phyloP scores from a whole-genome alignment of 30 jellyfish, hydroid and myxozoan genomes.

The Hydractinia echinata region DNA sequence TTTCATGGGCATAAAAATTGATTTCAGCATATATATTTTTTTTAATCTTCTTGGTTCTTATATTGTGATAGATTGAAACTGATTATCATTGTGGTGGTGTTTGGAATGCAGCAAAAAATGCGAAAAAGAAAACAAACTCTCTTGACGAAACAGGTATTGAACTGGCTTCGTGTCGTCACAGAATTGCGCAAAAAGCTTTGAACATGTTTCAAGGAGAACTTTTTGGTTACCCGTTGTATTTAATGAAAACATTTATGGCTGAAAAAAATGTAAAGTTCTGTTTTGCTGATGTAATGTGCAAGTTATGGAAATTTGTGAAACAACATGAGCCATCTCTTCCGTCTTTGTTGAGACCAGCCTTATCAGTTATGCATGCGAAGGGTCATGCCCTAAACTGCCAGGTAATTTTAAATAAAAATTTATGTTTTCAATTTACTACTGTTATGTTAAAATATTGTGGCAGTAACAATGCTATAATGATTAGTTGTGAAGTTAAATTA shows the following conservation, averaged over 20 bases:
- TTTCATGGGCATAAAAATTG: background rate
- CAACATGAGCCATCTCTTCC: conserved; percentile 5
- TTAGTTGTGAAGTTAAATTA: no score
- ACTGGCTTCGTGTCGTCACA: conserved; percentile 33
- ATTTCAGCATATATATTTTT: background rate
- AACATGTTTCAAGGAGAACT: conserved; percentile 41
- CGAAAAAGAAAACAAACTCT: background rate
- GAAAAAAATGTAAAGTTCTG: conserved; percentile 27
- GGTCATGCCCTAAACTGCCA: conserved; percentile 24
- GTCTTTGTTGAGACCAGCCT: conserved; percentile 16
- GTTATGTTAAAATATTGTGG: background rate
- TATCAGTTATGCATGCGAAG: conserved; percentile 19
- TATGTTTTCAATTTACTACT: background rate
- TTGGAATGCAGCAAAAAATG: conserved; percentile 41
- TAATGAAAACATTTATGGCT: conserved; percentile 20
- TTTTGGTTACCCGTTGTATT: conserved; percentile 35
- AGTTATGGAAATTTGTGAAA: conserved; percentile 25
- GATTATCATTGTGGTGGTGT: conserved; percentile 35
- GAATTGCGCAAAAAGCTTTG: conserved; percentile 33
- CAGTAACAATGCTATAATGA: background rate
- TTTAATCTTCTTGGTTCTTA: no score
- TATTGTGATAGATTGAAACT: background rate
- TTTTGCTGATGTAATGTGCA: conserved; percentile 38
- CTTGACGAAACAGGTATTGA: conserved; percentile 42
- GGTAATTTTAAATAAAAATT: conserved; percentile 1